Evolutionary conservation across 2,797 vertebrate species (phyloP).

Genomic region (Scomberomorus guttatus): DNA sequence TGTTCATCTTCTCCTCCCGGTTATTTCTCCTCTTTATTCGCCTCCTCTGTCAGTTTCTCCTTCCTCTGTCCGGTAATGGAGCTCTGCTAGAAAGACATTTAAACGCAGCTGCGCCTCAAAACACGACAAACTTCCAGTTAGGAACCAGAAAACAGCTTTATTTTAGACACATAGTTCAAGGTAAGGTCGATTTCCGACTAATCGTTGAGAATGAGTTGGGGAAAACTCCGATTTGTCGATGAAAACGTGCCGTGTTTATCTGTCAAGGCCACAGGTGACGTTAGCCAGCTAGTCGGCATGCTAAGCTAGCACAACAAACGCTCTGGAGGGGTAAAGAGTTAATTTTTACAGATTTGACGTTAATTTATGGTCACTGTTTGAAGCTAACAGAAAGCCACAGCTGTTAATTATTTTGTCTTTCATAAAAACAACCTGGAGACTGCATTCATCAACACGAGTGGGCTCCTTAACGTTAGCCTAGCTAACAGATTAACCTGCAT

Average conservation of each 20-base stretch:
- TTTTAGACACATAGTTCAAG: constrained; percentile 7
- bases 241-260: constrained; percentile 4
- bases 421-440: no score
- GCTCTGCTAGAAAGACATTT: constrained; percentile 57
- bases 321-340: fast-evolving
- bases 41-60: constrained; percentile 6
- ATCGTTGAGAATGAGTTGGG: fast-evolving
- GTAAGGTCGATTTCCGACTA: constrained; percentile 23
- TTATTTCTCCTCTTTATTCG: not conserved
- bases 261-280: constrained; percentile 71
- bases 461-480: constrained; percentile 28
- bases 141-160: not conserved
- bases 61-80: constrained; percentile 79
- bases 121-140: not conserved
- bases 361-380: fast-evolving
- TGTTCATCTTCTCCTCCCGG: not conserved
- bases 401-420: fast-evolving
- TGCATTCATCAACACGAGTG: fast-evolving
- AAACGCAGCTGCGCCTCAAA: constrained; percentile 29
- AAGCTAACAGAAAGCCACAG: fast-evolving
- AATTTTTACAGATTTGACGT: fast-evolving
- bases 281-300: constrained; percentile 53
- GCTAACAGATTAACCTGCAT: not conserved
- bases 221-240: fast-evolving
- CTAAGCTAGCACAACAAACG: constrained; percentile 52